phyloP scores from a whole-genome alignment of 2,797 vertebrate species.

The Falco columbarius region DNA sequence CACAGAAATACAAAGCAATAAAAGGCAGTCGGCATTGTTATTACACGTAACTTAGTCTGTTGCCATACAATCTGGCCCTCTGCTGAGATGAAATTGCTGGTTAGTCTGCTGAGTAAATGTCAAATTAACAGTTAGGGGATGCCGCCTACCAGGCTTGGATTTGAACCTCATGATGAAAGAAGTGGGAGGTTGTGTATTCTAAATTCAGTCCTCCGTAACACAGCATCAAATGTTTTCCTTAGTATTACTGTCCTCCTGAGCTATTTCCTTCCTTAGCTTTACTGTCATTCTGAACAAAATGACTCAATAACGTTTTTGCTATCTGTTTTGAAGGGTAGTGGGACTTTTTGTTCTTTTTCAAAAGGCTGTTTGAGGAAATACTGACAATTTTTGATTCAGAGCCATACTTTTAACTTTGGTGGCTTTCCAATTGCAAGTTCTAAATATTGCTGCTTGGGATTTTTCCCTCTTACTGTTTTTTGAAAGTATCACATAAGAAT shows the following conservation, averaged over 20 bases:
- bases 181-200: background rate
- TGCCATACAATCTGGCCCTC: constrained; percentile 12
- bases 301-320: background rate
- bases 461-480: background rate
- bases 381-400: background rate
- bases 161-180: background rate
- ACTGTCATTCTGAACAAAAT: background rate
- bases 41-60: background rate
- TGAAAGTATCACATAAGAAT: background rate
- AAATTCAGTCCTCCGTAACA: background rate
- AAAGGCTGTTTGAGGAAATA: background rate
- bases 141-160: constrained; percentile 15
- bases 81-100: constrained; percentile 26
- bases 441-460: background rate
- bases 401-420: background rate
- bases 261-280: background rate
- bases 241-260: background rate
- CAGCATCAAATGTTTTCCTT: background rate
- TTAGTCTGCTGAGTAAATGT: constrained; percentile 21
- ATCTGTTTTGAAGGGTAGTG: background rate
- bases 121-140: constrained; percentile 8
- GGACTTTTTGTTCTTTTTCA: background rate
- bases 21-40: background rate
- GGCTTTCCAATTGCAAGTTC: background rate
- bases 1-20: background rate